These are phyloP conservation scores for Eutolmus rufibarbis DNA, from an alignment of 2,888 invertebrate species.

Conservation along the genomic window DNA sequence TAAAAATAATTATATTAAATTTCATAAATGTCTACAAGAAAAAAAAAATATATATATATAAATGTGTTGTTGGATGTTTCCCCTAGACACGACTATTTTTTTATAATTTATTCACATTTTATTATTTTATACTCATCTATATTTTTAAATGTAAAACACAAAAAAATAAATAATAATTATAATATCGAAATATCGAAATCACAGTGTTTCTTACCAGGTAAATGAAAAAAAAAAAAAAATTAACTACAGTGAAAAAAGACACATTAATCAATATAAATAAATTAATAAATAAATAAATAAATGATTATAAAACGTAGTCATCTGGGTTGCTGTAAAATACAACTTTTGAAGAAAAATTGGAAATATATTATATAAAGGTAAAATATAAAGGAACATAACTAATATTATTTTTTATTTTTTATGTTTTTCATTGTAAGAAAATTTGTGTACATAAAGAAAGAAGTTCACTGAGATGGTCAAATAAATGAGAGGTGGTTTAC, in stretches of 20 bases:
- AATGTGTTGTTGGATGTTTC: not conserved
- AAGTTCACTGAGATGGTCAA: not conserved
- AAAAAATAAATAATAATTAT: not conserved
- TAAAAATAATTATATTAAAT: not conserved
- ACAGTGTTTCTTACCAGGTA: not conserved
- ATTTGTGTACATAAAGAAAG: constrained; percentile 1
- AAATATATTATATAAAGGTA: not conserved
- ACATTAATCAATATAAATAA: not conserved
- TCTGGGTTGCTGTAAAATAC: not conserved
- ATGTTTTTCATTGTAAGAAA: not conserved
- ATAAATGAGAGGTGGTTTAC: not conserved
- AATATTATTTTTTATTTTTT: not conserved
- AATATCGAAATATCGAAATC: not conserved
- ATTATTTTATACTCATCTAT: not conserved
- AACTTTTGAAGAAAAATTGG: not conserved
- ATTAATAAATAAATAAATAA: not conserved
- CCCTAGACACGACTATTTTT: not conserved
- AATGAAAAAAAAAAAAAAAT: not conserved
- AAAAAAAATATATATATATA: not conserved
- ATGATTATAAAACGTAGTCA: not conserved
- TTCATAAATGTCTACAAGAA: not conserved
- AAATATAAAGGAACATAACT: not conserved
- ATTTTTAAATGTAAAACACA: not conserved
- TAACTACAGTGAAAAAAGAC: not conserved
- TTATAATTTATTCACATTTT: not conserved